Base-by-base conservation (phyloP, 2,888 invertebrate genomes). In the Chrysolina americana region DNA sequence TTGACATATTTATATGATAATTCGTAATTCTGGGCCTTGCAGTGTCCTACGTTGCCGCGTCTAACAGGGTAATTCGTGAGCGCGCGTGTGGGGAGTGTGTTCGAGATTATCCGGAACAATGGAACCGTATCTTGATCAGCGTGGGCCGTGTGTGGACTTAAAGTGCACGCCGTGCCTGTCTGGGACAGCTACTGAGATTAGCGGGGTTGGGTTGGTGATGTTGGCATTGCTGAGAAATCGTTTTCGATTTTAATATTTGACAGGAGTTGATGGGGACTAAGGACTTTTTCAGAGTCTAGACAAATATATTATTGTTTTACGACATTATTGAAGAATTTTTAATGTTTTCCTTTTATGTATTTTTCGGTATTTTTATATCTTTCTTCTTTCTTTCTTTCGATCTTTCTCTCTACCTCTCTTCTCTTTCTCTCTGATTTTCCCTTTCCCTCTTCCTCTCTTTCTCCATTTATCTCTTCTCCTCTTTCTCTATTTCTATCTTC, bases 21-120 rank as follows among this genome's bases (percentile, higher is more conserved):
- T 83, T 53, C 53, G 23, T 36, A 36, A 36, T 36, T 81, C 81
- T 71, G 80, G 72, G 74, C 73, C 76, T 74, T 64, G 71, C 53
- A 44, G 41, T 68, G 70, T 63, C 69, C 66, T 70, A 65, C 68
- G 63, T 73, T 73, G 72, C 69, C 72, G 71, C 73, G 80, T 76
- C 77, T 78, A 80, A 78, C 76, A 76, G 77, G 77, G 74, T 79
- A 78, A 79, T 79, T 80, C 80, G 80, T 76, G 80, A 75, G 76
- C 76, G 76, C 72, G 70, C 77, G 81, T 81, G 80, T 80, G 79
- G 79, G 83, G 83, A 83, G 86, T 83, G 86, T 86, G 87, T 81
- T 83, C 76, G 85, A 87, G 87, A 87, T 87, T 87, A 87, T 82
- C 82, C 80, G 78, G 80, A 83, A 86, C 85, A 86, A 86, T 83